Evolutionary conservation across 2,797 vertebrate species (phyloP).

Genomic region (Falco peregrinus): DNA sequence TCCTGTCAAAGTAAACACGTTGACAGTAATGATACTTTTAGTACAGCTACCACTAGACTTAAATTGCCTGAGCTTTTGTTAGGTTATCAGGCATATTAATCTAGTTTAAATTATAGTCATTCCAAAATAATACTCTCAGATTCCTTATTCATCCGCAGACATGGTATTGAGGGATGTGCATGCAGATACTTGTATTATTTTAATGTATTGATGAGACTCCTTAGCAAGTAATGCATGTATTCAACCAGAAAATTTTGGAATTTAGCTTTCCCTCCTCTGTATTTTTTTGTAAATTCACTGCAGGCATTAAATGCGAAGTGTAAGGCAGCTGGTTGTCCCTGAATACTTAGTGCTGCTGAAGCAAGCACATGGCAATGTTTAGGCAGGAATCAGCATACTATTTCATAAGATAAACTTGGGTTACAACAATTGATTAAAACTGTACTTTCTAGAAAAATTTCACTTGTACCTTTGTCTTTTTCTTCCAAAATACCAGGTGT

Average conservation of each 20-base stretch:
- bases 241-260: background rate
- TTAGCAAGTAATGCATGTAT: background rate
- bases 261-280: background rate
- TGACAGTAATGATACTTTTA: background rate
- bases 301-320: background rate
- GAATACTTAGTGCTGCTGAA: background rate
- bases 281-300: background rate
- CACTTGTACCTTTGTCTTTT: background rate
- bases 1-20: background rate
- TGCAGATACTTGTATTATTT: background rate
- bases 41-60: background rate
- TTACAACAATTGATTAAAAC: background rate
- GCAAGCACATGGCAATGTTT: background rate
- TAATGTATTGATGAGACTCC: background rate
- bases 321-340: background rate
- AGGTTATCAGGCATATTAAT: background rate
- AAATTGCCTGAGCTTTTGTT: background rate
- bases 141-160: background rate
- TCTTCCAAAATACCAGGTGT: constrained; percentile 73
- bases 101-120: background rate
- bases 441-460: background rate
- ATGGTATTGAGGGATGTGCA: background rate
- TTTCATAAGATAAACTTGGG: background rate
- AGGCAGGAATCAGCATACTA: background rate
- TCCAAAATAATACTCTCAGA: background rate